Conservation (phyloP, 1,140 invertebrate species). For the Diuraphis noxia region DNA sequence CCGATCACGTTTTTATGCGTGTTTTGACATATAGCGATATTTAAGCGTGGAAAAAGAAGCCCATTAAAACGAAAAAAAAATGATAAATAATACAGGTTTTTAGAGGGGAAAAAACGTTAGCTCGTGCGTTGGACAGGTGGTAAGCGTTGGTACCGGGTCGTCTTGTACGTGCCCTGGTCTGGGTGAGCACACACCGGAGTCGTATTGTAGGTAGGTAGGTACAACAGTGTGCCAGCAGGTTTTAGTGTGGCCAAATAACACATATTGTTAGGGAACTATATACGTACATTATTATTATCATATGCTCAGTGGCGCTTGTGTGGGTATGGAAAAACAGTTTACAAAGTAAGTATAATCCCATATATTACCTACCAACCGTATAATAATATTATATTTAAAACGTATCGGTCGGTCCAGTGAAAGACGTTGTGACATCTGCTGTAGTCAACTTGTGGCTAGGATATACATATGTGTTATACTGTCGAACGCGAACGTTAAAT, state of each 20-base stretch:
- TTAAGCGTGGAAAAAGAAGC: neutral
- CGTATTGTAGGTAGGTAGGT: neutral
- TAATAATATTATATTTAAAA: neutral
- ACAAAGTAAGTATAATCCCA: neutral
- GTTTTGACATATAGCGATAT: neutral
- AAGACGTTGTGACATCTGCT: neutral
- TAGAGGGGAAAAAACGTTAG: neutral
- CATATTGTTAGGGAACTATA: neutral
- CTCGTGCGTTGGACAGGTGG: conserved; percentile 36
- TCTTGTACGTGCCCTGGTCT: neutral
- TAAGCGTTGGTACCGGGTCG: neutral
- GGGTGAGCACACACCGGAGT: neutral
- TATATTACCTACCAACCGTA: neutral
- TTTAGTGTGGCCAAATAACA: neutral
- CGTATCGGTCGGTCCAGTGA: neutral
- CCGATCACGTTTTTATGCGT: neutral
- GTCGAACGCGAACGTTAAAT: neutral
- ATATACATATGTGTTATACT: neutral
- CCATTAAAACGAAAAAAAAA: neutral
- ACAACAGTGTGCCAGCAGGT: neutral
- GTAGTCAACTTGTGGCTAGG: neutral
- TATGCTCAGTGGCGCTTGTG: conserved; percentile 1
- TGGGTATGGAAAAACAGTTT: neutral
- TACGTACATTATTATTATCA: neutral
- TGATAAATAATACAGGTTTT: neutral